Evolutionary conservation across 2,113 vertebrate genomes (phyloP).

Genomic region (Saguinus midas): DNA sequence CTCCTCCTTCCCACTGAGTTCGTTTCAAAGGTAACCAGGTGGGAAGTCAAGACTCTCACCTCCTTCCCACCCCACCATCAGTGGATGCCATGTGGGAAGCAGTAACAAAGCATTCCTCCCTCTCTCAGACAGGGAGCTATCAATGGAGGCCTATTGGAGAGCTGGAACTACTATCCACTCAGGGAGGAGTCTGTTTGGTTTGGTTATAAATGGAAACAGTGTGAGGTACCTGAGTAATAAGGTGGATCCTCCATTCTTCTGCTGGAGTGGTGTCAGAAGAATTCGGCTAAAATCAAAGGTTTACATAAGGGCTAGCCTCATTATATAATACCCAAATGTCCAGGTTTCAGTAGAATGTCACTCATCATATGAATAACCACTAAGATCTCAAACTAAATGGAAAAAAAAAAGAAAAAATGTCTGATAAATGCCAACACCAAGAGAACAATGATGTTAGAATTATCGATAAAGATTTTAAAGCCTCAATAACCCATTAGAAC

Average conservation of each 20-base stretch:
- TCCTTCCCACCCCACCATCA: neutral
- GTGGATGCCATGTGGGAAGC: neutral
- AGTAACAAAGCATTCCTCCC: neutral
- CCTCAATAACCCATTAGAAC: neutral
- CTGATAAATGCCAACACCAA: neutral
- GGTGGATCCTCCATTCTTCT: no score
- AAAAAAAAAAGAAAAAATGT: neutral
- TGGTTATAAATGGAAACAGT: neutral
- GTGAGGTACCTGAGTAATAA: neutral
- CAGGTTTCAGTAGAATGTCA: neutral
- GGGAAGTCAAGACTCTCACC: neutral
- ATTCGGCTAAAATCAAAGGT: neutral
- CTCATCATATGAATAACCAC: neutral
- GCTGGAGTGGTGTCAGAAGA: neutral
- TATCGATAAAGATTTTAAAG: neutral
- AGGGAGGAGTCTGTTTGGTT: no score
- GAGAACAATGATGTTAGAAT: neutral
- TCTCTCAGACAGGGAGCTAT: neutral
- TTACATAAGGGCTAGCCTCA: neutral
- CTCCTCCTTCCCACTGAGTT: neutral
- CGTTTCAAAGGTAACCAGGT: neutral
- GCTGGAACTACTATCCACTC: neutral
- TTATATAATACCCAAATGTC: neutral
- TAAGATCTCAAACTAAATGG: neutral
- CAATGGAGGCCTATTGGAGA: neutral